phyloP scores from a whole-genome alignment of 53 echinoderm and acorn worm genomes.

The Holothuria scabra region DNA sequence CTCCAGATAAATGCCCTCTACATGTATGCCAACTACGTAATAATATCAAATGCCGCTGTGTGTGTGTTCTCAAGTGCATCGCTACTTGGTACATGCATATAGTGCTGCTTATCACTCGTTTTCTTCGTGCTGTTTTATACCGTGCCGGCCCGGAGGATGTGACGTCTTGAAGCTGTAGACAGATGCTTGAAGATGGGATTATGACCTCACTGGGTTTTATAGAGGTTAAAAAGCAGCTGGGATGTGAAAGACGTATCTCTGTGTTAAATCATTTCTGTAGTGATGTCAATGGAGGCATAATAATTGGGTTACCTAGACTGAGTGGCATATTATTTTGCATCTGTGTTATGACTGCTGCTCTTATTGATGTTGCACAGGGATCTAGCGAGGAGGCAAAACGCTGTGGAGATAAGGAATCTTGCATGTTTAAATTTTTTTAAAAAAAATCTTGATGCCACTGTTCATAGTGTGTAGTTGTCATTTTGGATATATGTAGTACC shows the following conservation, averaged over 20 bases:
- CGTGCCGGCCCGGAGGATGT: constrained; percentile 25
- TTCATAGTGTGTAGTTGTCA: too few species aligned
- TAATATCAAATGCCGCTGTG: background rate
- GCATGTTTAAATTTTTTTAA: too few species aligned
- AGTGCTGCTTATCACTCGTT: constrained; percentile 16
- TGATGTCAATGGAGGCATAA: constrained; percentile 40
- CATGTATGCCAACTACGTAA: background rate
- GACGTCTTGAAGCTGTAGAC: constrained; percentile 43
- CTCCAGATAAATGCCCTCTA: constrained; percentile 13
- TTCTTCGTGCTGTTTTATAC: background rate
- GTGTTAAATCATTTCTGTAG: constrained; percentile 41
- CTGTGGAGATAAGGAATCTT: too few species aligned
- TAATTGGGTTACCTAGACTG: constrained; percentile 25
- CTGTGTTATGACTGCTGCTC: too few species aligned
- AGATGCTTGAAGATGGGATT: constrained; percentile 46
- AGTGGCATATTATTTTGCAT: too few species aligned
- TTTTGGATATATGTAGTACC: too few species aligned
- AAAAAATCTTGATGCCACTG: too few species aligned
- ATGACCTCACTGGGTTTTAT: constrained; percentile 39
- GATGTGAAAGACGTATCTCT: constrained; percentile 26
- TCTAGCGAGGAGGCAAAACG: too few species aligned
- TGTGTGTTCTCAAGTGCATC: too few species aligned
- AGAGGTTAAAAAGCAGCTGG: constrained; percentile 41
- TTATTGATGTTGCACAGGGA: too few species aligned
- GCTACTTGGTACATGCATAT: background rate